Evolutionary conservation across 1,140 invertebrate species (phyloP), one percentile per base, ranked within the genome.

Genomic region (Dendroctonus ponderosae): DNA sequence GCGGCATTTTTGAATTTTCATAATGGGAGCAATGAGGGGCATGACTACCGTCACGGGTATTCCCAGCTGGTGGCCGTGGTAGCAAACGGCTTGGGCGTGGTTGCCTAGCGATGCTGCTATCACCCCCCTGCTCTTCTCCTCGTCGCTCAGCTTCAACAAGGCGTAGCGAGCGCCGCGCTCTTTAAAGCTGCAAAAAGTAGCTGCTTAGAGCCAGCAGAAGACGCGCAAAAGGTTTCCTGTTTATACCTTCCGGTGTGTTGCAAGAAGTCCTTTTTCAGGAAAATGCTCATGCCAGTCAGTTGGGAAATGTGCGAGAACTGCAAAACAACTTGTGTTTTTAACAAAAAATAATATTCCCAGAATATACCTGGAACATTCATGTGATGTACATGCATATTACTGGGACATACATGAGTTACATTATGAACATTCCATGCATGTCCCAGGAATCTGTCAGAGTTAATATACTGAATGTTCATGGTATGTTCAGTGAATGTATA

Each of bases 81-180:
- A 97, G 64, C 87, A 87, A 7, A 98, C 80, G 0, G 90, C 95
- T 56, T 91, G 82, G 0, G 95, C 94, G 79, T 97, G 95, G 78
- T 97, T 97, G 0, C 95, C 94, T 42, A 96, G 83, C 8, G 92
- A 95, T 0, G 95, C 94, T 6, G 94, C 93, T 64, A 97, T 93
- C 0, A 97, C 93, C 38, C 95, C 95, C 11, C 77, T 81, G 37
- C 79, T 78, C 74, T 88, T 89, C 70, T 93, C 85, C 26, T 91
- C 87, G 50, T 87, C 79, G 0, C 85, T 78, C n/a, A 97, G 77
- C 76, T 89, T 86, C 38, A 93, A 73, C 8, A 97, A 75, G 0
- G 92, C 91, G 75, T 94, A 92, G 7, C 94, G 82, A 0, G 94
- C 94, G 5, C 95, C 95, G 66, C 95, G 84, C 78, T 97, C 95